Evolutionary conservation across 2,888 invertebrate genomes (phyloP).

Genomic region (Branchellion lobata): DNA sequence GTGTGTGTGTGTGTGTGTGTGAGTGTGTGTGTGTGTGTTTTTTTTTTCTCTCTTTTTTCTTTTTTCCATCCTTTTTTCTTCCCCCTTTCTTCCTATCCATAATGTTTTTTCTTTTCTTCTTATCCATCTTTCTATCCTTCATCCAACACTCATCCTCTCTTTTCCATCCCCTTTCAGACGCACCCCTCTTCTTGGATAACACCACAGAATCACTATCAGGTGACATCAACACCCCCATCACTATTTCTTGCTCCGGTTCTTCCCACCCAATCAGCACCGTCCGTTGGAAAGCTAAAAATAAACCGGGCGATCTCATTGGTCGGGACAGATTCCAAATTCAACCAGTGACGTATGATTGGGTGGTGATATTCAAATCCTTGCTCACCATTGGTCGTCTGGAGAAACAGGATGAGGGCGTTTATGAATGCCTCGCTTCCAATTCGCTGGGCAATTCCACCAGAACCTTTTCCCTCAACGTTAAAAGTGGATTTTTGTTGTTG

Average conservation of each 20-base stretch:
- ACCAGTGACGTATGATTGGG: neutral
- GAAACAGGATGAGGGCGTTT: neutral
- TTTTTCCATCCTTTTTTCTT: too few relatives aligned
- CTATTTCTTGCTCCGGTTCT: neutral
- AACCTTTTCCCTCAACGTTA: neutral
- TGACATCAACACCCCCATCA: neutral
- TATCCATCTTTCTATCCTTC: too few relatives aligned
- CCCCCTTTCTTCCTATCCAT: too few relatives aligned
- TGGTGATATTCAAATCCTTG: neutral
- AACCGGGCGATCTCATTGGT: neutral
- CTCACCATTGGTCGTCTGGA: neutral
- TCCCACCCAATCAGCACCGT: neutral
- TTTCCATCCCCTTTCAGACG: too few relatives aligned
- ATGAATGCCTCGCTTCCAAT: constrained; percentile 4
- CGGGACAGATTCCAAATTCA: neutral
- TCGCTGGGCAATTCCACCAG: neutral
- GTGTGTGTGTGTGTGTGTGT: too few relatives aligned
- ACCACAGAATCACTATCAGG: neutral
- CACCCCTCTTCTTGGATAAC: neutral
- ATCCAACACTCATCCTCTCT: too few relatives aligned
- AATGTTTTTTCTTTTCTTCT: too few relatives aligned
- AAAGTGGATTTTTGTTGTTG: neutral
- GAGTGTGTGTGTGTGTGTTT: too few relatives aligned
- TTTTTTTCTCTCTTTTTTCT: too few relatives aligned
- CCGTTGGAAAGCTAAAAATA: neutral